These are phyloP conservation scores for Aurelia coerulea DNA, from an alignment of 30 jellyfish, hydroid and myxozoan species.

Conservation along the genomic window DNA sequence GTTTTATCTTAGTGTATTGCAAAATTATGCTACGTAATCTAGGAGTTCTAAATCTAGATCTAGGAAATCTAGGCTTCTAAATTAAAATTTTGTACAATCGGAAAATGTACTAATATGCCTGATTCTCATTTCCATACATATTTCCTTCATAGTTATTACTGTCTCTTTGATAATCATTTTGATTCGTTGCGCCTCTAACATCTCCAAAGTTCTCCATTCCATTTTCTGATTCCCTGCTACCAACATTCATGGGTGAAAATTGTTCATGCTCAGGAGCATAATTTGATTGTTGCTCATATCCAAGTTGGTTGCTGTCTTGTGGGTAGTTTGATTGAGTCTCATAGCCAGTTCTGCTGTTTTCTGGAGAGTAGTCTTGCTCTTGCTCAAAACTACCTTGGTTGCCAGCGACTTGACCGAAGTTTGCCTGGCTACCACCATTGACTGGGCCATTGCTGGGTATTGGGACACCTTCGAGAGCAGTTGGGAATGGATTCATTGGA, in stretches of 20 bases:
- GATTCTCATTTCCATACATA: conserved; percentile 10
- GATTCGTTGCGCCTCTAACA: conserved; percentile 19
- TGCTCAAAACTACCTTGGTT: too few relatives aligned
- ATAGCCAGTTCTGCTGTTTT: neutral
- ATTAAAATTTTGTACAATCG: too few relatives aligned
- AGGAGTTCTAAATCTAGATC: too few relatives aligned
- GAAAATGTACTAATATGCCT: too few relatives aligned
- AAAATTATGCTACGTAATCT: too few relatives aligned
- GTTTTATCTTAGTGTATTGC: too few relatives aligned
- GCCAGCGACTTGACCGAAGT: conserved; percentile 15
- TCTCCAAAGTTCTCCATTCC: conserved; percentile 7
- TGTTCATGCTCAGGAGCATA: neutral
- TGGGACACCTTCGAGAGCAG: conserved; percentile 51
- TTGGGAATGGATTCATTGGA: conserved; percentile 43
- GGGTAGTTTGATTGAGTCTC: conserved; percentile 39
- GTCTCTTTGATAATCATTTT: conserved; percentile 5
- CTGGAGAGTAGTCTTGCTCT: conserved; percentile 15
- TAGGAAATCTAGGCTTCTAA: too few relatives aligned
- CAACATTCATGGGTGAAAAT: conserved; percentile 1
- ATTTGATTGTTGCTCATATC: conserved; percentile 1
- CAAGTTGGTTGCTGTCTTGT: conserved; percentile 16
- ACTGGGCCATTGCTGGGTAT: conserved; percentile 15
- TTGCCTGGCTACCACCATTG: conserved; percentile 16
- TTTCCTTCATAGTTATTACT: conserved; percentile 17
- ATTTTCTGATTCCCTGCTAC: neutral